Conservation (phyloP, 2,113 vertebrate species). For the Butorides virescens region DNA sequence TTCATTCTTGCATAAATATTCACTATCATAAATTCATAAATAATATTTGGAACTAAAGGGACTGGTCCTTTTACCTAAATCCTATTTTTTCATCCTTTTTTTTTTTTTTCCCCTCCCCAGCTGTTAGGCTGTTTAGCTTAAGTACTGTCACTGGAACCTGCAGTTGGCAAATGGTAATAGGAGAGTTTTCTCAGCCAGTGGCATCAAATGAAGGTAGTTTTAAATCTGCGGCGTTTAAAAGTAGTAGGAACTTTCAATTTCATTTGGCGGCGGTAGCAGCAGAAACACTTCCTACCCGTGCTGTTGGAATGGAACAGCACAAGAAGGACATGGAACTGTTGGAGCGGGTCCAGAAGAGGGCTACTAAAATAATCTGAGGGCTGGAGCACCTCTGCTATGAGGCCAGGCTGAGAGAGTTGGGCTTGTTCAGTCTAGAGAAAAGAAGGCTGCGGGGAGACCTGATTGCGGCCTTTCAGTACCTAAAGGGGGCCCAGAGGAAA, state of each 20-base stretch:
- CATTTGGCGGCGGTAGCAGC: not conserved
- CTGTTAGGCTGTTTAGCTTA: not conserved
- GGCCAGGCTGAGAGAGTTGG: no score
- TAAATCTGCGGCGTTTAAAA: not conserved
- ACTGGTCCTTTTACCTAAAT: not conserved
- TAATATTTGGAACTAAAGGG: not conserved
- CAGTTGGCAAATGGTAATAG: not conserved
- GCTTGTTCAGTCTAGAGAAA: no score
- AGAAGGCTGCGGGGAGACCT: no score
- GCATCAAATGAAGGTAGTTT: not conserved
- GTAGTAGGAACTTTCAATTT: not conserved
- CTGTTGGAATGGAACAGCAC: not conserved
- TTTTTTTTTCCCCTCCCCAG: no score
- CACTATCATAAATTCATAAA: no score
- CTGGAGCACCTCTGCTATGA: no score
- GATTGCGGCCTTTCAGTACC: no score
- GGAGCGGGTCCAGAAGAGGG: no score
- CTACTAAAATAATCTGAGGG: no score
- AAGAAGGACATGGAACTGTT: no score
- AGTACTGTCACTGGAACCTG: not conserved
- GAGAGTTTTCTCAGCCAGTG: not conserved
- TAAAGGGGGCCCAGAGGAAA: no score
- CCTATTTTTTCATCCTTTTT: rapidly evolving
- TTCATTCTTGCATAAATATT: not conserved
- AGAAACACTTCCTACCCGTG: not conserved